These are phyloP conservation scores for Chiloscyllium plagiosum DNA, from an alignment of 2,113 vertebrate genomes.

Conservation along the genomic window DNA sequence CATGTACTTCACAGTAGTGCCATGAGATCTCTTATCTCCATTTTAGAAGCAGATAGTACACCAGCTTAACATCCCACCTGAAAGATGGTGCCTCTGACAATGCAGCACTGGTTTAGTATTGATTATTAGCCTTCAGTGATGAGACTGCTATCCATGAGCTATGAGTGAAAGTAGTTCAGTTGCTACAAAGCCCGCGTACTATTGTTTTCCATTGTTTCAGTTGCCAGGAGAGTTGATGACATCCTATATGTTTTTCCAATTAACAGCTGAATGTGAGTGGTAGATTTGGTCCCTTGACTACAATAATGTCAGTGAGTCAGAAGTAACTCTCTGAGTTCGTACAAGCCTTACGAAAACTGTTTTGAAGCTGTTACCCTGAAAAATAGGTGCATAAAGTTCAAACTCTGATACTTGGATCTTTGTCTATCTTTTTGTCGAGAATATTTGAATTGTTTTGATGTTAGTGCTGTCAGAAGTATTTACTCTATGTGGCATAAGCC, in stretches of 20 bases:
- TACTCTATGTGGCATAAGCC: constrained; percentile 21
- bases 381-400: constrained; percentile 1
- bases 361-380: not conserved
- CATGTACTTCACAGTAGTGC: not conserved
- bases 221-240: not conserved
- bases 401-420: constrained; percentile 26
- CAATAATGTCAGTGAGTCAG: not conserved
- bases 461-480: constrained; percentile 7
- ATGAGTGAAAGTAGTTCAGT: not conserved
- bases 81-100: not conserved
- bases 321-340: not conserved
- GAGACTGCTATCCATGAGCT: not conserved
- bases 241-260: not conserved
- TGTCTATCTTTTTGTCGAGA: constrained; percentile 28
- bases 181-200: not conserved
- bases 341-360: not conserved
- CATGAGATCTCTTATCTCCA: not conserved
- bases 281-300: not conserved
- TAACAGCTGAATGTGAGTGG: not conserved
- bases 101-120: not conserved
- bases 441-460: constrained; percentile 35
- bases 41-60: not conserved
- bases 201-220: not conserved
- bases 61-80: not conserved
- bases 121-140: not conserved